Base-by-base conservation (phyloP, 2,888 invertebrate species). In the Megalurothrips usitatus region DNA sequence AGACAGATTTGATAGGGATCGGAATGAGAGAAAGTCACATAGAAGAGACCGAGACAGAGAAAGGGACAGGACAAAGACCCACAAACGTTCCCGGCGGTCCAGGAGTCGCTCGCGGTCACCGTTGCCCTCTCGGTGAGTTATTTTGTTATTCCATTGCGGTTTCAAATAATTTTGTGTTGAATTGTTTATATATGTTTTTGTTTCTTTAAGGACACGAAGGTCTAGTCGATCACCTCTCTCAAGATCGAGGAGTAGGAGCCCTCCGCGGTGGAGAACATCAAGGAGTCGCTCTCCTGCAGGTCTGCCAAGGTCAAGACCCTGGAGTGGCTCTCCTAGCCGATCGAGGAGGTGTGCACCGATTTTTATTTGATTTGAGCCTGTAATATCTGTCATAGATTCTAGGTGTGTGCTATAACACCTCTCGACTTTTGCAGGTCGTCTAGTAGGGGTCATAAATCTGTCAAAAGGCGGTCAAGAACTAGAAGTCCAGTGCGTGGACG, bases 11-110 rank as follows among this genome's bases (percentile, higher is more conserved):
- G 68, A 75, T 1, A 84, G 85, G 58, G 68, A 75, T 1, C 84
- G 85, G 58, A 84, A 82, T 58, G 75, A 81, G 9, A 82, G 82
- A 75, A 84, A 83, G 68, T 79, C 79, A 43, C 79, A 49, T 14
- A 58, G 81, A 47, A 79, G 79, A 80, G 34, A 43, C 34, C 34
- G 34, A 43, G 34, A 43, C 34, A 43, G n/a, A n/a, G 82, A 81
- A 9, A 81, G 81, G 26, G 81, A 81, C 17, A 82, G 81, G 43
- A 14, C 68, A 11, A 79, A 81, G 17, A 28, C 80, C 12, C 83
- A 81, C 68, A 81, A 75, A 68, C 80, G 80, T 26, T 75, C 68
- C 0, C n/a, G 68, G 9, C 23, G 68, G 23, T 75, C 68, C 6
- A 9, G 68, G 26, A 75, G 68, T 23, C 68, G 68, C 12, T 75